Evolutionary conservation across 2,888 invertebrate genomes (phyloP).

Genomic region (Resseliella maxima): DNA sequence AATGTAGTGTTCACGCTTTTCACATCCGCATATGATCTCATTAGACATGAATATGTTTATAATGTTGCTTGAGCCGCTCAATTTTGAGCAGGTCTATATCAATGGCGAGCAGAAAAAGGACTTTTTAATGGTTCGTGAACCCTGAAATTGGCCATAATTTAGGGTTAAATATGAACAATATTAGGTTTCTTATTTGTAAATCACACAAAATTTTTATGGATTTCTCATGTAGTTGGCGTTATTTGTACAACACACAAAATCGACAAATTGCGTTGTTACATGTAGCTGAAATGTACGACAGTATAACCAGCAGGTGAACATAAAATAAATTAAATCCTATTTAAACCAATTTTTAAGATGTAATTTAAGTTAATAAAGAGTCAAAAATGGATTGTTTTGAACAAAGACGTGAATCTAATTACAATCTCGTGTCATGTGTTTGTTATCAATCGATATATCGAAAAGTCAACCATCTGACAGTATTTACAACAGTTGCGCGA

Average conservation of each 20-base stretch:
- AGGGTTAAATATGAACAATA: constrained; percentile 49
- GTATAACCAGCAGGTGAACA: background rate
- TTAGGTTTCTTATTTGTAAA: constrained; percentile 26
- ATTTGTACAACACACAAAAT: background rate
- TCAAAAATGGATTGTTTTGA: background rate
- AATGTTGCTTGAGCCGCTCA: background rate
- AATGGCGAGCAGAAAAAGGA: background rate
- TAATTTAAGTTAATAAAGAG: background rate
- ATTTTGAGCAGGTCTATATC: background rate
- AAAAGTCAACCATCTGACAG: constrained; percentile 10
- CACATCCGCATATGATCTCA: constrained; percentile 36
- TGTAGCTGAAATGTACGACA: background rate
- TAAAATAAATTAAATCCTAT: constrained; percentile 4
- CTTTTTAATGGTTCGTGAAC: background rate
- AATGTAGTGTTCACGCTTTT: constrained; percentile 45
- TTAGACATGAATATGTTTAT: constrained; percentile 33
- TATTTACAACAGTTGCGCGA: background rate
- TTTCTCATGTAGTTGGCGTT: constrained; percentile 29
- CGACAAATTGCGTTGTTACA: background rate
- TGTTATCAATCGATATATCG: background rate
- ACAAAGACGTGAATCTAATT: constrained; percentile 7
- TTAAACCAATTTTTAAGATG: constrained; percentile 12
- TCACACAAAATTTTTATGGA: constrained; percentile 35
- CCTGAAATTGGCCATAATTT: constrained; percentile 34
- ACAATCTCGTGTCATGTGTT: background rate